phyloP scores from a whole-genome alignment of 1,140 invertebrate species.

The Hestina assimilis region DNA sequence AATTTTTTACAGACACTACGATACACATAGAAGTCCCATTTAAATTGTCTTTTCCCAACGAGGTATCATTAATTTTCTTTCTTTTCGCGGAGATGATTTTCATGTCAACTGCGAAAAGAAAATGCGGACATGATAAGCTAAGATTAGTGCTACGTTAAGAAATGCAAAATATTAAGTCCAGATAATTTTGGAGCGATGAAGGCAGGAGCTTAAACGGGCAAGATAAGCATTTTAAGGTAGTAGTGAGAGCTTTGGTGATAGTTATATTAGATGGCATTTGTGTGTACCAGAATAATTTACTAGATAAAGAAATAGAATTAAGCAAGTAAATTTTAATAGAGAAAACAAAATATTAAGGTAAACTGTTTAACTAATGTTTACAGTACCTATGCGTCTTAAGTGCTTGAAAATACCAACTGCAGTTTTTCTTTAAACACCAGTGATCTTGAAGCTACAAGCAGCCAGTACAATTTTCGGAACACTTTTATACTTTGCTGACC shows the following conservation, averaged over 20 bases:
- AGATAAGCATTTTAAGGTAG: background rate
- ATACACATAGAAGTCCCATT: background rate
- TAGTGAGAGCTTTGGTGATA: background rate
- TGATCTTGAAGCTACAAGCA: too few relatives aligned
- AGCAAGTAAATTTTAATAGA: background rate
- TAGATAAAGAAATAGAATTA: background rate
- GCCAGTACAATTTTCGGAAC: too few relatives aligned
- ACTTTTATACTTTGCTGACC: too few relatives aligned
- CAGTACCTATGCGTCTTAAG: too few relatives aligned
- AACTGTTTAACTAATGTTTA: too few relatives aligned
- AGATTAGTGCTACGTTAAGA: conserved; percentile 1
- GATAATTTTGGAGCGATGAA: background rate
- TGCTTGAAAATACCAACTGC: too few relatives aligned
- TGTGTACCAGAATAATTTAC: background rate
- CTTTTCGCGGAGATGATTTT: conserved; percentile 2
- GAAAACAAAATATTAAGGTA: background rate
- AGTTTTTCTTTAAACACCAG: too few relatives aligned
- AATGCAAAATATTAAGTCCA: background rate
- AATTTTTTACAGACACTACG: too few relatives aligned
- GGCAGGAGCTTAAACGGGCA: background rate
- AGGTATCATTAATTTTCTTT: conserved; percentile 3
- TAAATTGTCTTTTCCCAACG: conserved; percentile 1
- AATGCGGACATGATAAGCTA: background rate
- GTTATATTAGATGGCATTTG: background rate
- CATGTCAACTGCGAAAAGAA: conserved; percentile 3